A percentile compares a stretch with the other conserved stretches of the same genome.
Conservation (phyloP, 1,140 invertebrate species). For the Platorchestia sp. region DNA sequence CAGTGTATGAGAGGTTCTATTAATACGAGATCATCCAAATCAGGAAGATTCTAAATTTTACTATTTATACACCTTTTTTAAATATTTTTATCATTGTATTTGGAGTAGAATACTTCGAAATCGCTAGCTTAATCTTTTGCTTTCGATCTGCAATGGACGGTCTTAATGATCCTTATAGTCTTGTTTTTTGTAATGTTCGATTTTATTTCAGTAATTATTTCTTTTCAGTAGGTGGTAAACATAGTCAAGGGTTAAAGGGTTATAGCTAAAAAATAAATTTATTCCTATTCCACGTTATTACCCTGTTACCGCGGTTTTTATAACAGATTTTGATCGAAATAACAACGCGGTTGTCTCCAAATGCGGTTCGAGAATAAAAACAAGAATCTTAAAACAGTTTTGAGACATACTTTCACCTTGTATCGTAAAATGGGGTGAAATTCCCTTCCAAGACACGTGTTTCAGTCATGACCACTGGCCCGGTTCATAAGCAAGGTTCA, state of each 20-base stretch:
- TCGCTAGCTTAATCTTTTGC: not conserved
- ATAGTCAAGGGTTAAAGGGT: too few species aligned
- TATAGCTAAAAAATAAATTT: too few species aligned
- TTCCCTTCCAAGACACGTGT: not conserved
- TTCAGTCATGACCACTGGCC: not conserved
- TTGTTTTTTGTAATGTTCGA: not conserved
- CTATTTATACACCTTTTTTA: too few species aligned
- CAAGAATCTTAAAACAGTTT: not conserved
- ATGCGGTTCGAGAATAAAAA: not conserved
- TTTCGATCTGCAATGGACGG: not conserved
- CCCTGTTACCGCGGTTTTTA: too few species aligned
- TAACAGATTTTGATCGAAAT: too few species aligned
- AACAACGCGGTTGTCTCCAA: too few species aligned
- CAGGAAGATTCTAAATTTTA: too few species aligned
- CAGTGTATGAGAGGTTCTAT: too few species aligned
- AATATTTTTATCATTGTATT: too few species aligned
- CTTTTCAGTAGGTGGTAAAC: not conserved
- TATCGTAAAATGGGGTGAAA: not conserved
- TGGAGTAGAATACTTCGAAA: not conserved
- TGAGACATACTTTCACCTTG: not conserved
- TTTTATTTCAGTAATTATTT: not conserved
- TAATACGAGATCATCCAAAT: too few species aligned
- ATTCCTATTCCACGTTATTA: too few species aligned
- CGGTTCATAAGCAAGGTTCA: not conserved
- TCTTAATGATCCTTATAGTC: not conserved